These are phyloP conservation scores for Epizoanthus rinbou DNA, from an alignment of 92 coral and sea anemone species.

Conservation along the genomic window DNA sequence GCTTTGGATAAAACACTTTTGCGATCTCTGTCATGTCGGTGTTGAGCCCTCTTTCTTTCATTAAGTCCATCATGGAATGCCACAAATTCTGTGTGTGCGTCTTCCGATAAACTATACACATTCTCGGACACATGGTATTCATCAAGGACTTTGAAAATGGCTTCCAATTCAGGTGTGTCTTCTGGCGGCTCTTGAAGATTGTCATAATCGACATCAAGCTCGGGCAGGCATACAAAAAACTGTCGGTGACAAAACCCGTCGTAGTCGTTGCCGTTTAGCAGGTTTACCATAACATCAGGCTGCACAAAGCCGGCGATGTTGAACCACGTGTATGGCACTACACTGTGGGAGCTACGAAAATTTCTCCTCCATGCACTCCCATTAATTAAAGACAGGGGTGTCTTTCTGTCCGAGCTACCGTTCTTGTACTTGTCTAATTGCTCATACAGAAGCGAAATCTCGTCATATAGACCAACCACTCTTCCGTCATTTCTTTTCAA, in stretches of 20 bases:
- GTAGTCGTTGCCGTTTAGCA: conserved; percentile 60
- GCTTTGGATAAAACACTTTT: conserved; percentile 64
- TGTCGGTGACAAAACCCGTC: conserved; percentile 62
- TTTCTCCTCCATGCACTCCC: conserved; percentile 56
- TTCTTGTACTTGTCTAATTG: conserved; percentile 64
- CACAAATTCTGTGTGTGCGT: conserved; percentile 56
- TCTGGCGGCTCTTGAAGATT: conserved; percentile 35
- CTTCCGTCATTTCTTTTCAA: conserved; percentile 59
- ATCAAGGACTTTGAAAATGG: conserved; percentile 36
- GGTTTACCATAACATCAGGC: conserved; percentile 57
- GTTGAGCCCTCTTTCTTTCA: conserved; percentile 55
- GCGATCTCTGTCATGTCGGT: conserved; percentile 57
- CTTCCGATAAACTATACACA: conserved; percentile 41
- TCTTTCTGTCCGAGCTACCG: conserved; percentile 64
- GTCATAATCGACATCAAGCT: conserved; percentile 61
- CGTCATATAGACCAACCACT: conserved; percentile 72
- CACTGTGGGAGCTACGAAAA: conserved; percentile 54
- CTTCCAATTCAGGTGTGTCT: conserved; percentile 36
- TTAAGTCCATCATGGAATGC: conserved; percentile 57
- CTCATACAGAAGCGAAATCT: conserved; percentile 65
- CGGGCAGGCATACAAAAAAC: conserved; percentile 68
- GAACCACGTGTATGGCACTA: conserved; percentile 52
- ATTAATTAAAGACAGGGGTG: conserved; percentile 54
- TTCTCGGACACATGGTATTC: conserved; percentile 19
- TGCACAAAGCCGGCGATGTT: conserved; percentile 72